Evolutionary conservation across 2,888 invertebrate genomes (phyloP), one percentile per base, ranked within the genome.

Genomic region (Xestoiulus laeticollis): DNA sequence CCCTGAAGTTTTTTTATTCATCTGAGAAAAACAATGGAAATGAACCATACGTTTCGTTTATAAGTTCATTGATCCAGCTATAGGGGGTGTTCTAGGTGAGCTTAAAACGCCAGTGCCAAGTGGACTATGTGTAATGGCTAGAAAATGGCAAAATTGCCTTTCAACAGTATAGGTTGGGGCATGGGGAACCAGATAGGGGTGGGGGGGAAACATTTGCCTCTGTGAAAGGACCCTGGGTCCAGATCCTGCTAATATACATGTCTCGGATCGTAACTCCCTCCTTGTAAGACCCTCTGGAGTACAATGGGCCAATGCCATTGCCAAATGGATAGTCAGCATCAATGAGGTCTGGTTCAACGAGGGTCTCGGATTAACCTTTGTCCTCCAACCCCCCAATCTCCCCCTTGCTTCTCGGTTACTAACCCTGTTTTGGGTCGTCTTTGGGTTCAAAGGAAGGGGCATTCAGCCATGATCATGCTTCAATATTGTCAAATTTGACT

Each of bases 301-400:
- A 68, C 68, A 68, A 68, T 68, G 68, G n/a, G n/a, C 68, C 22
- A 6, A 6, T 59, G 59, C 59, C 59, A 59, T 59, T 16, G 59
- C 59, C 59, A n/a, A 38, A 59, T 59, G 59, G 59, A 59, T 19
- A 59, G 68, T 68, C 22, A 1, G 68, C 26, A 26, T 68, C 68
- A 68, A 68, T 68, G 68, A 68, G 68, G 68, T 68, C 68, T 68
- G 68, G 68, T 68, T 68, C 68, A 68, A 68, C 68, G 68, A 68
- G 68, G 68, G 68, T 68, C 68, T 68, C 68, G 68, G 68, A 68
- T 68, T 68, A 68, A 68, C 68, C 68, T 68, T 68, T 68, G 68
- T 68, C 68, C 68, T 22, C 26, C 22, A 12, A 6, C n/a, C 26
- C 68, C 68, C 26, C 68, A 22, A 4, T 6, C 59, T 8, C 59